phyloP scores from a whole-genome alignment of 2,113 vertebrate genomes.

The Dascyllus trimaculatus region DNA sequence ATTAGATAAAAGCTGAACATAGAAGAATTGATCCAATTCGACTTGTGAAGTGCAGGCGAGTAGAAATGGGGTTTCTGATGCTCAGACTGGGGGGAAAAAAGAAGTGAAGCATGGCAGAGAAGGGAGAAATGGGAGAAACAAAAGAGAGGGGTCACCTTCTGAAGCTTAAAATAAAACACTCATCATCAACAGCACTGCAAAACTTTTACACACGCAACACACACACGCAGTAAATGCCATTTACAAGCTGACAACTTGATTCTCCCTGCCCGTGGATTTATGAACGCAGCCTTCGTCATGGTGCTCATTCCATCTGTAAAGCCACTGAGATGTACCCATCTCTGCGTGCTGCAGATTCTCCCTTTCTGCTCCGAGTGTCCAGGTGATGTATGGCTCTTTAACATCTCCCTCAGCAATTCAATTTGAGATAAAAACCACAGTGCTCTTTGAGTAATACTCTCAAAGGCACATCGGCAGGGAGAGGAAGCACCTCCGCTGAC shows the following conservation, averaged over 20 bases:
- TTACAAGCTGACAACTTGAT: constrained; percentile 78
- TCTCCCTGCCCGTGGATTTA: constrained; percentile 73
- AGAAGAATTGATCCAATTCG: constrained; percentile 62
- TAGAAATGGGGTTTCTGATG: constrained; percentile 30
- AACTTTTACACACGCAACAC: constrained; percentile 48
- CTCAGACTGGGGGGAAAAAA: constrained; percentile 19
- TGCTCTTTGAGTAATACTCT: constrained; percentile 70
- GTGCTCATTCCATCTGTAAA: constrained; percentile 52
- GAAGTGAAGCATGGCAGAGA: constrained; percentile 32
- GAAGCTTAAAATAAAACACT: constrained; percentile 53
- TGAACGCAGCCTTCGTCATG: constrained; percentile 59
- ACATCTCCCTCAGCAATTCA: constrained; percentile 81
- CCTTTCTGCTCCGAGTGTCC: constrained; percentile 55
- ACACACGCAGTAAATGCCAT: constrained; percentile 53
- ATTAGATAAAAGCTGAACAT: constrained; percentile 59
- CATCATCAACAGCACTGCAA: constrained; percentile 49
- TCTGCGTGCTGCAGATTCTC: constrained; percentile 57
- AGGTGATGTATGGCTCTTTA: constrained; percentile 80
- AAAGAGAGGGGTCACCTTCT: constrained; percentile 72
- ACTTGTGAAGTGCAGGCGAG: constrained; percentile 45
- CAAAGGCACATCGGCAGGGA: constrained; percentile 51
- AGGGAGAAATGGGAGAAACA: neutral
- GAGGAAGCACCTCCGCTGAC: constrained; percentile 72
- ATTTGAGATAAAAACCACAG: constrained; percentile 78
- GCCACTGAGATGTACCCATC: constrained; percentile 48